Percentiles rank a stretch among this genome's conserved stretches.
phyloP scores from a whole-genome alignment of 2,888 invertebrate genomes.

The Trachelus troglodyta region DNA sequence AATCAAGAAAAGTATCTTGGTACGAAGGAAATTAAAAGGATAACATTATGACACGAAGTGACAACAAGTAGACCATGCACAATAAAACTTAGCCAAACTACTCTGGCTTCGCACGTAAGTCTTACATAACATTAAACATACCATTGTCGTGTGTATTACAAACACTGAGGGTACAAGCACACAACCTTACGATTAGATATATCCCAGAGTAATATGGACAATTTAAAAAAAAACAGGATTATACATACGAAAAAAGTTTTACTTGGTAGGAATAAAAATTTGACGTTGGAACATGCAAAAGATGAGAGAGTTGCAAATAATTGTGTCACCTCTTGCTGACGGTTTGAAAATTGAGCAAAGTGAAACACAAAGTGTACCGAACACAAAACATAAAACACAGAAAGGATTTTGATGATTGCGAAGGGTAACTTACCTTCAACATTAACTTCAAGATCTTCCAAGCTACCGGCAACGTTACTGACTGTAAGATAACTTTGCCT shows the following conservation, averaged over 20 bases:
- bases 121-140: not conserved
- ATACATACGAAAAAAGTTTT: slow-evolving; percentile 1
- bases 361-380: slow-evolving; percentile 10
- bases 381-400: not conserved
- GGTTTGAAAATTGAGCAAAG: slow-evolving; percentile 18
- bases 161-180: not conserved
- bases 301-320: slow-evolving; percentile 7
- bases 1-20: not conserved
- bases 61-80: not conserved
- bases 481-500: slow-evolving; percentile 63
- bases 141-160: not conserved
- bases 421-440: slow-evolving; percentile 83
- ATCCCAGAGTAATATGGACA: not conserved
- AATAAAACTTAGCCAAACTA: not conserved
- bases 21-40: not conserved
- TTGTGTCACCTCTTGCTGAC: not conserved
- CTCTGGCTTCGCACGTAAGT: not conserved
- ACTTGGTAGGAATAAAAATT: slow-evolving; percentile 19
- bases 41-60: not conserved
- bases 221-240: not conserved
- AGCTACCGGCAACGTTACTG: slow-evolving; percentile 82
- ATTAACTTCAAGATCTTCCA: slow-evolving; percentile 95
- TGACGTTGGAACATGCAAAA: not conserved
- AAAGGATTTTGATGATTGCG: not conserved
- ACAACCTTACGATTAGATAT: not conserved